A percentile compares a stretch with the other conserved stretches of the same genome.
phyloP scores from a whole-genome alignment of 2,113 vertebrate species.

The Petrocephalus microphthalmus region DNA sequence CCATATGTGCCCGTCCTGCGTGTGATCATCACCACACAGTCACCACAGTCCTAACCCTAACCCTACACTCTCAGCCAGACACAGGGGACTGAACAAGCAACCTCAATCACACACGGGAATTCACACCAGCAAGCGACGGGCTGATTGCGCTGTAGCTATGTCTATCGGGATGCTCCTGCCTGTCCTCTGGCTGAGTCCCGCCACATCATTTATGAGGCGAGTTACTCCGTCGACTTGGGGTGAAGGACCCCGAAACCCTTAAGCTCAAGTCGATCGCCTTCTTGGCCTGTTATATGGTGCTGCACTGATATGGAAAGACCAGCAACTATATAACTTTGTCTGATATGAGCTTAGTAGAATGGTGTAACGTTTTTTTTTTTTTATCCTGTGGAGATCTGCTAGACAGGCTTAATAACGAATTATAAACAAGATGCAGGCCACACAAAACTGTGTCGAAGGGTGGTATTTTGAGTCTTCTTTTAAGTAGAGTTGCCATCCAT shows the following conservation, averaged over 20 bases:
- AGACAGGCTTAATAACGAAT: background rate
- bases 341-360: background rate
- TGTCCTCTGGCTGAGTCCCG: background rate
- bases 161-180: background rate
- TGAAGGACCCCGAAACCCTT: background rate
- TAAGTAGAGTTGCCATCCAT: background rate
- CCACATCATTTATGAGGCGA: background rate
- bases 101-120: background rate
- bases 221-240: background rate
- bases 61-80: background rate
- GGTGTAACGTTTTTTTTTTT: background rate
- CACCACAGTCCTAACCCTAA: background rate
- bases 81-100: background rate
- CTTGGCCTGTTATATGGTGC: background rate
- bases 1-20: background rate
- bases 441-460: background rate
- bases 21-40: background rate
- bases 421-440: background rate
- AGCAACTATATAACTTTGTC: background rate
- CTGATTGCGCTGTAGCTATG: background rate
- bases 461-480: background rate
- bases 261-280: background rate
- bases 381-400: background rate
- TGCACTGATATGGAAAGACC: background rate
- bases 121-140: background rate